Conservation (phyloP, 2,797 vertebrate genomes). For the Rhabdophis nuchalis region DNA sequence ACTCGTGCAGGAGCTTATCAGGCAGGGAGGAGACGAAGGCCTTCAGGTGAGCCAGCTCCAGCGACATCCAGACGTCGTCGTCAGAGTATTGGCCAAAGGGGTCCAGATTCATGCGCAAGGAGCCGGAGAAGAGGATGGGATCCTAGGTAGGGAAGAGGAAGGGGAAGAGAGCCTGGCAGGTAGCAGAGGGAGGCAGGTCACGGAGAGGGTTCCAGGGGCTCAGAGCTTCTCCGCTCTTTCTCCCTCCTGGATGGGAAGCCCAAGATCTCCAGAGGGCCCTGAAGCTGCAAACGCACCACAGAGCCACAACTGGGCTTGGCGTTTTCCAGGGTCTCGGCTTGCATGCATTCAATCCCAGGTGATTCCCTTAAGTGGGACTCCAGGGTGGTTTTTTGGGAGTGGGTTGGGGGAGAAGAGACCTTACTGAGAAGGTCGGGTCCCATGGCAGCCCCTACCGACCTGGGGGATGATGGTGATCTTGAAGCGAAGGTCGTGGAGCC, state of each 20-base stretch:
- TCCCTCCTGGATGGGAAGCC: neutral
- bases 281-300: neutral
- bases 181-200: neutral
- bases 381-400: too few species aligned
- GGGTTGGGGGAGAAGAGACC: neutral
- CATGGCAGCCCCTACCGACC: conserved; percentile 67
- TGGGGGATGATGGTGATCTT: conserved; percentile 96
- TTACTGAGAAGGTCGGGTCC: conserved; percentile 86
- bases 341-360: neutral
- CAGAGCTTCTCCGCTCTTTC: neutral
- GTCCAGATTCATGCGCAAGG: conserved; percentile 94
- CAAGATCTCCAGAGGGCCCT: neutral
- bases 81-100: conserved; percentile 87
- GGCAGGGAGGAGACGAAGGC: conserved; percentile 85
- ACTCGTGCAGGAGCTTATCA: conserved; percentile 86
- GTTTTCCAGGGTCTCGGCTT: neutral
- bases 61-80: conserved; percentile 85
- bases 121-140: conserved; percentile 91
- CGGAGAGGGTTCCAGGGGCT: neutral
- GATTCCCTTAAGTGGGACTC: neutral
- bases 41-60: conserved; percentile 91
- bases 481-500: conserved; percentile 88
- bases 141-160: conserved; percentile 71
- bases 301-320: neutral
- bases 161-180: too few species aligned